A percentile compares a stretch with the other conserved stretches of the same genome.
Evolutionary conservation across 2,797 vertebrate genomes (phyloP).

Genomic region (Paramormyrops hopkinsi): DNA sequence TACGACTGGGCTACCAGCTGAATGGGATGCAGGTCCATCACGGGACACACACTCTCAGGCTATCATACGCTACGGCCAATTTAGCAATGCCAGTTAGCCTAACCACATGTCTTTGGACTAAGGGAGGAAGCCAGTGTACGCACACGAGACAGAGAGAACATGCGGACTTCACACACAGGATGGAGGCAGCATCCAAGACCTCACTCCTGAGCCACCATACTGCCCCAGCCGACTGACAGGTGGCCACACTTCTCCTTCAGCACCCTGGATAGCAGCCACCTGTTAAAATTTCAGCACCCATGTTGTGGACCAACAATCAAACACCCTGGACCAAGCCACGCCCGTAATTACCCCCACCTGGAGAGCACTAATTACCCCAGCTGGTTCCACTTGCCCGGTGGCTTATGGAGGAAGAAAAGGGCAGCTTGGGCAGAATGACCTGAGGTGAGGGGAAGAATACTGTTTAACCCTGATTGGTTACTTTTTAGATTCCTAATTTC

Average conservation of each 20-base stretch:
- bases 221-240: neutral
- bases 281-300: conserved; percentile 1
- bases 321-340: neutral
- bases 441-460: neutral
- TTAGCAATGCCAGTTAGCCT: neutral
- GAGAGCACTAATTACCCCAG: conserved; percentile 2
- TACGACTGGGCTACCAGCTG: neutral
- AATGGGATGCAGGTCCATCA: neutral
- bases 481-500: neutral
- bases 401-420: neutral
- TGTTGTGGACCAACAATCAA: neutral
- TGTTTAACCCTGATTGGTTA: neutral
- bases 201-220: neutral
- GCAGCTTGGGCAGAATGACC: neutral
- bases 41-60: neutral
- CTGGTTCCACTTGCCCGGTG: neutral
- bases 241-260: neutral
- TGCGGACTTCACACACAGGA: neutral
- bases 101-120: neutral
- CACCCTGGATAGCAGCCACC: neutral
- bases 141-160: neutral
- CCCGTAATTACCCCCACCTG: neutral
- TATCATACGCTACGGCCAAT: neutral
- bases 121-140: neutral
- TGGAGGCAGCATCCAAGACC: neutral